Percentiles rank a stretch among this genome's conserved stretches.
These are phyloP conservation scores for Gallinago media DNA, from an alignment of 2,113 vertebrate species.

Conservation along the genomic window DNA sequence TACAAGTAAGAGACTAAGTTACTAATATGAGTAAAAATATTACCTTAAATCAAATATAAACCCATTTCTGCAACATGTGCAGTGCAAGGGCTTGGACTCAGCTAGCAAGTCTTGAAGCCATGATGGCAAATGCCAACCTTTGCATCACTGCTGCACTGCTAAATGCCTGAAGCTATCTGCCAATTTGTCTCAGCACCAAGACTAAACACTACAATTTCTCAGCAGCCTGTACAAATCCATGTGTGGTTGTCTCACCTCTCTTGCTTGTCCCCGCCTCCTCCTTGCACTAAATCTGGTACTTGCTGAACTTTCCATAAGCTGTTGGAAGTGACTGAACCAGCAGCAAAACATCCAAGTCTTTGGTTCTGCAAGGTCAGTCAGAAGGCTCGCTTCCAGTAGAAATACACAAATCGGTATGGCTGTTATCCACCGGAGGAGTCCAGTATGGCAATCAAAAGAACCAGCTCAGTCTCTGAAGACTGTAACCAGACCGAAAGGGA, in stretches of 20 bases:
- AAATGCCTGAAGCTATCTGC: neutral
- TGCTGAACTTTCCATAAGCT: accelerated
- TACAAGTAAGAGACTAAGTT: neutral
- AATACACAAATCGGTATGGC: neutral
- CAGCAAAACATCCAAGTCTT: neutral
- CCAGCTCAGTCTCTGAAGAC: neutral
- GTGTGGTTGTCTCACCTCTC: neutral
- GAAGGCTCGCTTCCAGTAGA: neutral
- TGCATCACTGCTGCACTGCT: neutral
- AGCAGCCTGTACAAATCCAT: accelerated
- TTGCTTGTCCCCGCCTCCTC: neutral
- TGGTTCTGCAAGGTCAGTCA: neutral
- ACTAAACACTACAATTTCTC: accelerated
- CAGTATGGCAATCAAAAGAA: neutral
- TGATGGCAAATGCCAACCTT: neutral
- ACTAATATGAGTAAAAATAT: neutral
- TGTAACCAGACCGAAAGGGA: neutral
- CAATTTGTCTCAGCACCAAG: accelerated
- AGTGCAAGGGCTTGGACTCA: neutral
- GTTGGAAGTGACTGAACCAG: neutral
- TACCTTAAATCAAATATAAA: neutral
- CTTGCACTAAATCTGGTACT: neutral
- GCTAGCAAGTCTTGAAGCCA: neutral
- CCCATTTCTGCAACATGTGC: neutral
- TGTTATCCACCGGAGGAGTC: neutral